phyloP scores from a whole-genome alignment of 1,140 invertebrate species.

The Megathymus violae region DNA sequence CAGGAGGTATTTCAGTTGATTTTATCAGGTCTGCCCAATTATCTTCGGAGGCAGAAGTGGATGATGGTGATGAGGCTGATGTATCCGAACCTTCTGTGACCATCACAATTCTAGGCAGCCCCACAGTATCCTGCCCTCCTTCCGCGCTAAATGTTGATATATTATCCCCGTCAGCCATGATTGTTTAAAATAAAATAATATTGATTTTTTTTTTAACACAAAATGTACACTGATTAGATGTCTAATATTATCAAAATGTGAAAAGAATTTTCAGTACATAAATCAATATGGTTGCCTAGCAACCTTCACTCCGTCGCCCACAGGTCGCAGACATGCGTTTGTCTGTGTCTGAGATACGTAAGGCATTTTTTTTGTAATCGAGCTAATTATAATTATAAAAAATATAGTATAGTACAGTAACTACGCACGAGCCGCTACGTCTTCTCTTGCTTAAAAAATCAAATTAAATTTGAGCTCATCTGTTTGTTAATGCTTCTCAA shows the following conservation, averaged over 20 bases:
- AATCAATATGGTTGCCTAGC: constrained; percentile 65
- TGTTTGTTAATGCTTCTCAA: no score
- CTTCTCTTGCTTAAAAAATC: no score
- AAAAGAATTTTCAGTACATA: constrained; percentile 25
- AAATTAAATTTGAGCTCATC: no score
- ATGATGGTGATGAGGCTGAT: constrained; percentile 75
- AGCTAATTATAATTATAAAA: no score
- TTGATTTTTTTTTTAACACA: constrained; percentile 30
- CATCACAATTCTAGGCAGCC: constrained; percentile 78
- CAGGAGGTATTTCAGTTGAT: constrained; percentile 87
- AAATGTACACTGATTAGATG: constrained; percentile 17
- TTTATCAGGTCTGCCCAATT: constrained; percentile 85
- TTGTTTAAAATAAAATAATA: constrained; percentile 38
- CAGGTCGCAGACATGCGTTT: no score
- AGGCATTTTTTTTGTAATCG: no score
- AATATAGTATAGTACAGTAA: no score
- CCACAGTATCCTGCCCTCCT: constrained; percentile 73
- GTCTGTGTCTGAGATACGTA: no score
- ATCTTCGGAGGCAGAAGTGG: constrained; percentile 83
- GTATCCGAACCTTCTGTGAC: constrained; percentile 80
- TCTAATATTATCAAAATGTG: constrained; percentile 8
- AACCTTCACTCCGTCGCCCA: no score
- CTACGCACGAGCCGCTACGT: no score
- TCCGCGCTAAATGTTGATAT: constrained; percentile 72
- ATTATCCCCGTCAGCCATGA: constrained; percentile 69